phyloP scores from a whole-genome alignment of 2,888 invertebrate species.

The Pristionchus maxplancki region DNA sequence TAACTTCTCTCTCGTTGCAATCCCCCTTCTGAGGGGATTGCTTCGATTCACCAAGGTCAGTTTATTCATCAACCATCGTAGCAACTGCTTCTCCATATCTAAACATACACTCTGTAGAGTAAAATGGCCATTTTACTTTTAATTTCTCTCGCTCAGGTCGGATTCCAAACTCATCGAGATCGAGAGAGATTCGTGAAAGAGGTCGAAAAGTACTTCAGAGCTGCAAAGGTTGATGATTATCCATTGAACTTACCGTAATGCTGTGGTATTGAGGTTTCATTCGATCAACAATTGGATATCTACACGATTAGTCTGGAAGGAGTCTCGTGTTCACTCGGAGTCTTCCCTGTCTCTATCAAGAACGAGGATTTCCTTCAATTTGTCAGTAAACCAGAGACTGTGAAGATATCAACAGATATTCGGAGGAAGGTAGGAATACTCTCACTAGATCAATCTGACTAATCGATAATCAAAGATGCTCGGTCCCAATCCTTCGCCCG shows the following conservation, averaged over 20 bases:
- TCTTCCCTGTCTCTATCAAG: slow-evolving; percentile 77
- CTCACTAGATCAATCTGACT: no score
- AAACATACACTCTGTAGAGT: background rate
- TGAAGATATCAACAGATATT: slow-evolving; percentile 67
- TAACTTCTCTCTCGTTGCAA: slow-evolving; percentile 70
- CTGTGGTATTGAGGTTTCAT: background rate
- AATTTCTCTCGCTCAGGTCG: slow-evolving; percentile 61
- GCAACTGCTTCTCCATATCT: background rate
- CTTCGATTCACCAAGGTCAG: slow-evolving; percentile 93
- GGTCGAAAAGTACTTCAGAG: slow-evolving; percentile 69
- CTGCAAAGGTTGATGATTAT: slow-evolving; percentile 56
- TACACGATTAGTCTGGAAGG: slow-evolving; percentile 52
- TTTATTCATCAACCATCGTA: background rate
- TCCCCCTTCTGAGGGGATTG: slow-evolving; percentile 91
- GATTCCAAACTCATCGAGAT: slow-evolving; percentile 77
- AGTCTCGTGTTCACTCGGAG: slow-evolving; percentile 41
- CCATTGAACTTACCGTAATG: background rate
- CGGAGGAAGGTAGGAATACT: slow-evolving; percentile 59
- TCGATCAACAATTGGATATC: slow-evolving; percentile 50
- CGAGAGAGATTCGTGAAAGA: slow-evolving; percentile 71
- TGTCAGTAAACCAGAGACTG: slow-evolving; percentile 68
- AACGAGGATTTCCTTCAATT: slow-evolving; percentile 77
- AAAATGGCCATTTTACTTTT: background rate
- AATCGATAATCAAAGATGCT: slow-evolving; percentile 62
- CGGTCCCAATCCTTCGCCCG: slow-evolving; percentile 68